Evolutionary conservation across 2,797 vertebrate species (phyloP), one percentile per base, ranked within the genome.

Genomic region (Hozukius guyotensis): DNA sequence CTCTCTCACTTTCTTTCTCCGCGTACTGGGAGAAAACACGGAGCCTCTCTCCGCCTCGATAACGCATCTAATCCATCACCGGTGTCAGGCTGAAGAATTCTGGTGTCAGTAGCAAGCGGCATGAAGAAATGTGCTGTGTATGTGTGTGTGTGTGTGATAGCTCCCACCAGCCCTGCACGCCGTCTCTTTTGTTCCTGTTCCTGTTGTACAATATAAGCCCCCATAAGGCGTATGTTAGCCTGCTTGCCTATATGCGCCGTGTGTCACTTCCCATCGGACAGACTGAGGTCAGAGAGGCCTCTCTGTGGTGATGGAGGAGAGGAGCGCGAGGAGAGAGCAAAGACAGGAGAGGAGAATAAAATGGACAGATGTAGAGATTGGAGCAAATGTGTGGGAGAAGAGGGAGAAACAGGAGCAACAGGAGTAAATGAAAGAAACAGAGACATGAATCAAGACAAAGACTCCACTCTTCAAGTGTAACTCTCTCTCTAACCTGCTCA

Each of bases 11-110:
- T 78, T 77, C 74, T 83, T 74, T 80, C 81, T 53, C 69, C 3
- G 32, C 53, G 69, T 86, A 78, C 83, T 66, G 80, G 81, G 77
- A 88, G 88, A 92, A 94, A 93, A 91, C 92, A 91, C 42, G 78
- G 83, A 88, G 89, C 84, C 89, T 90, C 89, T 89, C 92, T 96
- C 93, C 57, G 88, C 91, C 91, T 94, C 90, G 92, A 95, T 95
- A 95, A 95, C 90, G 85, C 93, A 92, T 95, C 95, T 95, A 95
- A 96, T 96, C 94, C 94, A 95, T 96, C 95, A 96, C 93, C 78
- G 53, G 86, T 95, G 94, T 95, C 95, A 94, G 89, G 77, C 89
- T 92, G 94, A 93, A 94, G 93, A 93, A 95, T 93, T 94, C 92
- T 85, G 86, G 91, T 94, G 94, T 95, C 94, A 91, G 92, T 86